Evolutionary conservation across 1,140 invertebrate species (phyloP), one percentile per base, ranked within the genome.

Genomic region (Caerostris extrusa): DNA sequence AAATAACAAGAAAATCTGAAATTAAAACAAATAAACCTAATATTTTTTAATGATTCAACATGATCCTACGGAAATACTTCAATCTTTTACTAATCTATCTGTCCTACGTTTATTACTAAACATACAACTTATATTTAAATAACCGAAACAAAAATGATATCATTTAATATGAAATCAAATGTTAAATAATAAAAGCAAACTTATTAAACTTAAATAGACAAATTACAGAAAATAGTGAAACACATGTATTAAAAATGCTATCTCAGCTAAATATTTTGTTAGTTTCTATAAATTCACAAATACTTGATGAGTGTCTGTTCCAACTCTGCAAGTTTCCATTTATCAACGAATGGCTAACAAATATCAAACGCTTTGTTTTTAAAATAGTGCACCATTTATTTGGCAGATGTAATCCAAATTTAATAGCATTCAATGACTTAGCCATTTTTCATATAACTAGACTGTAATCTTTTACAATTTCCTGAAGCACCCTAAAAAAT

Each of bases 261-360:
- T 34, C 34, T 34, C 34, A 34, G 34, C 34, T 34, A 34, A 34
- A 34, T 34, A 34, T 34, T 34, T 34, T 34, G 34, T 34, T 34
- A 34, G 34, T 34, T 34, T 34, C 34, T 34, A 34, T 34, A 34
- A 34, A 34, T 34, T 34, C 34, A 5, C 1, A 50, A 50, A 77
- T 77, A 77, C 71, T 50, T 77, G 71, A 77, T 50, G 10, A 50
- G 14, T 77, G 53, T 77, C 71, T 77, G 19, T 53, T 77, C 71
- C 71, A 50, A 77, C 50, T 12, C 19, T 77, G 71, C 5, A 12
- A 77, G 53, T 50, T 3, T 3, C 10, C 71, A 12, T 12, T 50
- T 50, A 8, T 10, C 8, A 8, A 12, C 12, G 71, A 77, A 19
- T 77, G 50, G 71, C 19, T 50, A 77, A 77, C 34, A 50, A 12